Evolutionary conservation across 1,140 invertebrate species (phyloP), one percentile per base, ranked within the genome.

Genomic region (Aphaenogaster rudis): DNA sequence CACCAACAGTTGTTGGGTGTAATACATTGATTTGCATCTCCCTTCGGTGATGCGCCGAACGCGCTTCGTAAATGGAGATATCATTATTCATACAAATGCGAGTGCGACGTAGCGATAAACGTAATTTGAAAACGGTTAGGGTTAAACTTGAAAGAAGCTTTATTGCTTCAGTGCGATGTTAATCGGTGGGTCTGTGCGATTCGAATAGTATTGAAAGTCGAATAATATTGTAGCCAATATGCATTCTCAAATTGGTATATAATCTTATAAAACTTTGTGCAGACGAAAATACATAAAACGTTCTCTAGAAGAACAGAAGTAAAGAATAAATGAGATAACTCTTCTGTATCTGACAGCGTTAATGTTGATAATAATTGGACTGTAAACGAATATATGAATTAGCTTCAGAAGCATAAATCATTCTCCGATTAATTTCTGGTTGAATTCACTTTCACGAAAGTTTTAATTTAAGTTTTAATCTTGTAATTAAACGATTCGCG

Each of bases 71-170:
- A 21, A 45, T 71, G 39, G 42, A 57, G 77, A 80, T 67, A 28
- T 42, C 11, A 81, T 81, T 71, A 81, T 81, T 81, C 52, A 45
- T 76, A 45, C 64, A 48, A 80, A 50, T 39, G 17, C 21, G 17
- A 50, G 15, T 52, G 45, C 9, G 3, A 66, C 15, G 21, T 48
- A n/a, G 48, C 64, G 54, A 69, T 81, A 69, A 69, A 69, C 15
- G 48, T 80, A 80, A 67, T 50, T 80, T 48, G 42, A 39, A 28
- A n/a, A 54, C 13, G 15, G 61, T 50, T 52, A 21, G 45, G 42
- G 63, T 36, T 39, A 72, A 28, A 17, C 15, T 45, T 3, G 17
- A 50, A n/a, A n/a, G 39, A 21, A 52, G 21, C 61, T 21, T 50
- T 36, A 1, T 17, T 66, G 48, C 1, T 28, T 21, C 61, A 7